phyloP scores from a whole-genome alignment of 2,888 invertebrate genomes.

The Linhomoeus sp. region DNA sequence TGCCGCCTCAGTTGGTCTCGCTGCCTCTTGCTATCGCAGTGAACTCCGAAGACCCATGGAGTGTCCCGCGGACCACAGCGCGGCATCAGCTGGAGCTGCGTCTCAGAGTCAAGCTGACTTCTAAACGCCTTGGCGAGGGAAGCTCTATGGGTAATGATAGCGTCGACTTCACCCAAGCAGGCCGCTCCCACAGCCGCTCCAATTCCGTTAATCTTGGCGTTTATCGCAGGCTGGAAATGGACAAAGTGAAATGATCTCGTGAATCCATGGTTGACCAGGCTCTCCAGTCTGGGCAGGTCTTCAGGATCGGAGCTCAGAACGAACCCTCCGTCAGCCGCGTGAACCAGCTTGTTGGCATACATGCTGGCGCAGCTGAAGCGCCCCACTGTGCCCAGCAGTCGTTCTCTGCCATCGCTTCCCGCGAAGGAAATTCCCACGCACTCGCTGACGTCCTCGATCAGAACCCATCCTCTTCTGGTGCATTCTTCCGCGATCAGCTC shows the following conservation, averaged over 20 bases:
- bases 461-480: neutral
- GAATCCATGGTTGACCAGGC: conserved; percentile 3
- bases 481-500: neutral
- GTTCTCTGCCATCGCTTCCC: neutral
- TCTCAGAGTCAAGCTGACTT: no score
- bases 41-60: neutral
- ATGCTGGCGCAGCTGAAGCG: conserved; percentile 5
- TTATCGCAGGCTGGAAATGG: neutral
- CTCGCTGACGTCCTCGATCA: conserved; percentile 7
- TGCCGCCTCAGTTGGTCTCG: neutral
- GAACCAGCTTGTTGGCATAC: conserved; percentile 5
- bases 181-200: neutral
- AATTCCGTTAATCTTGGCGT: neutral
- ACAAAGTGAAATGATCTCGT: conserved; percentile 1
- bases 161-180: neutral
- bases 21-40: neutral
- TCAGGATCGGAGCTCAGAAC: no score
- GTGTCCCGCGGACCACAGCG: neutral
- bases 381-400: conserved; percentile 4
- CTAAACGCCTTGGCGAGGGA: neutral
- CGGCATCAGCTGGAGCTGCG: no score
- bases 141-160: neutral
- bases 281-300: no score
- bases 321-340: conserved; percentile 5
- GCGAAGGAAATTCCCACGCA: neutral